Base-by-base conservation (phyloP, 1,140 invertebrate genomes). In the Wiebesia pumilae region DNA sequence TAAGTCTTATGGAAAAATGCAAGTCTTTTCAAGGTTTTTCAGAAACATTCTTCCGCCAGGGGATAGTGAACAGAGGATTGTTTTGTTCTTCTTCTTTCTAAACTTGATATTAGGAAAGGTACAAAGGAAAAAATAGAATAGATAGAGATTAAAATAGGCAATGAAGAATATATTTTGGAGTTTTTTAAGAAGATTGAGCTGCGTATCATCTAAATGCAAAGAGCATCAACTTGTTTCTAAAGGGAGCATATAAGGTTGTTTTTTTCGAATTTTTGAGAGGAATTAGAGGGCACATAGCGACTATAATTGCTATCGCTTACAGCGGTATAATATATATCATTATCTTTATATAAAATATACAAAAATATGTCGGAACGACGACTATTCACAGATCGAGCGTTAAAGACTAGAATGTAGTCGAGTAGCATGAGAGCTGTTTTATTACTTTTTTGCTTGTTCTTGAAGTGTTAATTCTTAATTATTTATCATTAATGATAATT, bases 341-440 rank as follows among this genome's bases (percentile, higher is more conserved):
- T 88, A 88, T 91, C 88, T 92, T 92, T 91, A 93, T 94, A 94
- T 93, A 93, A 93, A 94, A 93, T 93, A 94, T 93, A 94, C 92
- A 94, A 94, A 94, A 93, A 94, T 93, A 92, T 92, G 90, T 93
- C 91, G 89, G 90, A 92, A 92, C 91, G 90, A 93, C 91, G 90
- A 92, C 93, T 94, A 93, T 94, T 93, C 91, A 92, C 91, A 92
- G 90, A 90, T 91, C 88, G 90, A 91, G 89, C 91, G 90, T 91
- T 91, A 90, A 83, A 88, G 88, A 88, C 88, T 88, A 88, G 87
- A 89, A 86, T 88, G 78, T 87, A 89, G 85, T 85, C 86, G 86
- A 88, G 78, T 86, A 84, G 58, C 85, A 84, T 87, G 75, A 87
- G 85, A 84, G 65, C 88, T 90, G 85, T 89, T 88, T 89, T 89